Conservation (phyloP, 2,797 vertebrate genomes). For the Falco berigora region DNA sequence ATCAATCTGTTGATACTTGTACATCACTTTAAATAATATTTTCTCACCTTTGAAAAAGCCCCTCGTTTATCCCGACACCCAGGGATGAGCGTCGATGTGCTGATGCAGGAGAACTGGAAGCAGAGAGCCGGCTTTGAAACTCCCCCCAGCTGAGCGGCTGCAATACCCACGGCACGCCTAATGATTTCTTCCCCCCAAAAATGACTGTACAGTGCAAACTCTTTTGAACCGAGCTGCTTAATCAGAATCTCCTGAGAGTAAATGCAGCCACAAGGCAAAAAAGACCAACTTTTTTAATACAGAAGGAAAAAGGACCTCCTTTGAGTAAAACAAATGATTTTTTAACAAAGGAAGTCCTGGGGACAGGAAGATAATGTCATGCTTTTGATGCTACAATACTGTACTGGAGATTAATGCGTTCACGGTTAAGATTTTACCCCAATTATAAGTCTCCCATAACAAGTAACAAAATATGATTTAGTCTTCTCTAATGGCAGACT, state of each 20-base stretch:
- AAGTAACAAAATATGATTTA: background rate
- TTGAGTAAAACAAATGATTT: background rate
- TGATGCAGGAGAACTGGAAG: background rate
- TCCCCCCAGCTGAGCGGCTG: background rate
- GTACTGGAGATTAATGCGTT: background rate
- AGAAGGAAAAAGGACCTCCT: background rate
- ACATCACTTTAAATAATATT: background rate
- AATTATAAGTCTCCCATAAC: background rate
- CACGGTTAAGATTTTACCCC: background rate
- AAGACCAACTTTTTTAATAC: background rate
- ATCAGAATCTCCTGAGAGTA: background rate
- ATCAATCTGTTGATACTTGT: background rate
- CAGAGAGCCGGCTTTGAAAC: background rate
- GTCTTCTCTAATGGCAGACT: background rate
- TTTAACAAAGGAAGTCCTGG: background rate
- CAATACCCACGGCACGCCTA: background rate
- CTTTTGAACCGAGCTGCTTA: background rate
- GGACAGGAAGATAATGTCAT: background rate
- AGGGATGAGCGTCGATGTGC: background rate
- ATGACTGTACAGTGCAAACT: background rate
- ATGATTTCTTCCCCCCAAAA: background rate
- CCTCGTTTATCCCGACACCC: rapidly evolving
- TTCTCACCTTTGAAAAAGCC: background rate
- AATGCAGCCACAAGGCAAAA: background rate
- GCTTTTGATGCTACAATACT: background rate